phyloP scores from a whole-genome alignment of 2,888 invertebrate genomes.

The Allophyes oxyacanthae region DNA sequence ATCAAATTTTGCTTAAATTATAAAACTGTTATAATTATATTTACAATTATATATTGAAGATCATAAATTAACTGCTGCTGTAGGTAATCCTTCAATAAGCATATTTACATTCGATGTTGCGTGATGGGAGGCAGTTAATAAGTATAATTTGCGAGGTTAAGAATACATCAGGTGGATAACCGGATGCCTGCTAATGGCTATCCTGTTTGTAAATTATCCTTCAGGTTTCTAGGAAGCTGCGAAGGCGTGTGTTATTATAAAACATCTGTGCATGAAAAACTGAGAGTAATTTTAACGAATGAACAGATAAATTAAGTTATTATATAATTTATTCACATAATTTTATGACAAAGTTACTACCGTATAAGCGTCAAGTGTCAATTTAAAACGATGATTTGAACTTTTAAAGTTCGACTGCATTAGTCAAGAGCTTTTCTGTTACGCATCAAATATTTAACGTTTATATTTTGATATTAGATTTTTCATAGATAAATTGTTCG shows the following conservation, averaged over 20 bases:
- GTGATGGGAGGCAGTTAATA: slow-evolving; percentile 46
- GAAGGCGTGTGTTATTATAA: slow-evolving; percentile 39
- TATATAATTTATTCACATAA: slow-evolving; percentile 1
- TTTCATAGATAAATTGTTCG: neutral
- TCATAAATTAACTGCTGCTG: slow-evolving; percentile 7
- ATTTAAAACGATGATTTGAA: slow-evolving; percentile 25
- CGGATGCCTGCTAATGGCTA: slow-evolving; percentile 57
- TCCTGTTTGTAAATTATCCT: slow-evolving; percentile 64
- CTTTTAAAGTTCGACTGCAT: neutral
- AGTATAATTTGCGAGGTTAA: slow-evolving; percentile 54
- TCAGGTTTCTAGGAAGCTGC: slow-evolving; percentile 64
- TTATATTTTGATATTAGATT: neutral
- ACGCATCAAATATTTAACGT: neutral
- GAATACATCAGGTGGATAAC: slow-evolving; percentile 50
- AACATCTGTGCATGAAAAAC: slow-evolving; percentile 14
- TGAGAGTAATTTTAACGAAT: slow-evolving; percentile 3
- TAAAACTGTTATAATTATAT: no score
- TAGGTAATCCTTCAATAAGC: slow-evolving; percentile 20
- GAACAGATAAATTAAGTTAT: slow-evolving; percentile 7
- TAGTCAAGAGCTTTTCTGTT: no score
- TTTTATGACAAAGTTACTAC: neutral
- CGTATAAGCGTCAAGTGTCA: neutral
- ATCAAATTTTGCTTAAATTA: no score
- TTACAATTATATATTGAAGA: neutral
- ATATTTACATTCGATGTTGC: slow-evolving; percentile 46